Evolutionary conservation across 2,888 invertebrate species (phyloP), one percentile per base, ranked within the genome.

Genomic region (Dynastes grantii): DNA sequence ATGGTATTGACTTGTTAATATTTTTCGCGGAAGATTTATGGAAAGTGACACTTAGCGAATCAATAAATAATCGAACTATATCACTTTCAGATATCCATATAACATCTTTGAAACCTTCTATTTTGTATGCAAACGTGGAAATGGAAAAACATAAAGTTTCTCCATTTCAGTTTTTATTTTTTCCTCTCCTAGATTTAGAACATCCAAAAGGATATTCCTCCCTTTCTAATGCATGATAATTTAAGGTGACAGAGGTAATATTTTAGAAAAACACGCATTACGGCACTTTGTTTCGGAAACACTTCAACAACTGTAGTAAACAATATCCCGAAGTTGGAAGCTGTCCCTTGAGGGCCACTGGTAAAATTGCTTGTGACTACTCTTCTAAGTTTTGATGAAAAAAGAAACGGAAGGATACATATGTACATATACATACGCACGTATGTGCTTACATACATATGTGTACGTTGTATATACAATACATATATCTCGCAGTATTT

Each of bases 251-350:
- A 73, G 58, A 40, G 9, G 37, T 58, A 73, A 58, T 58, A 58
- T 16, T 73, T 55, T 29, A 40, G 58, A 73, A 73, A 73, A 73
- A 58, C 73, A 40, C 58, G 58, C 58, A 73, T 73, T 58, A 73
- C 73, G 40, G 55, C 51, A 73, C 73, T 73, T 73, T 73, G 55
- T 55, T 73, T 58, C 58, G 40, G 58, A 73, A 67, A 73, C 73
- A 73, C 58, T 73, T 73, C 58, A 73, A 45, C 55, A 73, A 73
- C 73, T 73, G 73, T 55, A 73, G 73, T 73, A 73, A 73, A 73
- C 73, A 73, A 73, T 73, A 73, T 73, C 73, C 73, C 73, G 27
- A 73, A 73, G 73, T 73, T 73, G 73, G 73, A 73, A 73, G 73
- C 58, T 16, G 58, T 73, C 73, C 73, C 73, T 11, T 9, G 73